Evolutionary conservation across 2,797 vertebrate genomes (phyloP), one percentile per base, ranked within the genome.

Genomic region (Phrynocephalus vlangalii): DNA sequence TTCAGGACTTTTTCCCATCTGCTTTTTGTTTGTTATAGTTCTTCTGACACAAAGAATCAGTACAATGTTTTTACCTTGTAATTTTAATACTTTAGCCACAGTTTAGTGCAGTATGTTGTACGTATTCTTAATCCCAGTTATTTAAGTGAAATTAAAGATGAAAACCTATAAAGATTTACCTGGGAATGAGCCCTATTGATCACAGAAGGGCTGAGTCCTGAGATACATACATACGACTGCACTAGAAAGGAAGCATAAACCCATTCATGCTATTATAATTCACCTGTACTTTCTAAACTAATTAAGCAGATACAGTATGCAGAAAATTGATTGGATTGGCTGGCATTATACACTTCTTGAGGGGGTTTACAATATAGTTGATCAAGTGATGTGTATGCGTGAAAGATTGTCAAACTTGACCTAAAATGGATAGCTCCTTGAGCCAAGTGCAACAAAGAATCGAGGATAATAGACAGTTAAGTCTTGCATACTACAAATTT

Each of bases 41-140:
- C 91, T 33, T 84, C 71, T 87, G 85, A 93, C 72, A 26, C 85
- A 84, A 88, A 86, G 87, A 67, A 92, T 87, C 94, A 91, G 22
- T 70, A 87, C 86, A 94, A 79, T 90, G 86, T 66, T 86, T 92
- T 87, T 83, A 92, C 67, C 0, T 0, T 10, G 24, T 50, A 75
- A 82, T 26, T 85, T 84, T 79, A 85, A 87, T 79, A 83, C 18
- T 9, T 24, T 81, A 50, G 16, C 30, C 28, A 56, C 77, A 60
- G 38, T 56, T 50, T 15, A 33, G 13, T 24, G 1, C n/a, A 79
- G n/a, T 68, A 26, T 56, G 50, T n/a, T 67, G 28, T 15, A 44
- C 78, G 28, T 7, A 44, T 85, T n/a, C 18, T 30, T 78, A 78
- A 30, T 24, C 66, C 30, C 75, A 79, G 7, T 44, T 50, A 2